Percentiles rank a stretch among this genome's conserved stretches.
These are phyloP conservation scores for Cyprinodon variegatus DNA, from an alignment of 2,113 vertebrate genomes.

Conservation along the genomic window DNA sequence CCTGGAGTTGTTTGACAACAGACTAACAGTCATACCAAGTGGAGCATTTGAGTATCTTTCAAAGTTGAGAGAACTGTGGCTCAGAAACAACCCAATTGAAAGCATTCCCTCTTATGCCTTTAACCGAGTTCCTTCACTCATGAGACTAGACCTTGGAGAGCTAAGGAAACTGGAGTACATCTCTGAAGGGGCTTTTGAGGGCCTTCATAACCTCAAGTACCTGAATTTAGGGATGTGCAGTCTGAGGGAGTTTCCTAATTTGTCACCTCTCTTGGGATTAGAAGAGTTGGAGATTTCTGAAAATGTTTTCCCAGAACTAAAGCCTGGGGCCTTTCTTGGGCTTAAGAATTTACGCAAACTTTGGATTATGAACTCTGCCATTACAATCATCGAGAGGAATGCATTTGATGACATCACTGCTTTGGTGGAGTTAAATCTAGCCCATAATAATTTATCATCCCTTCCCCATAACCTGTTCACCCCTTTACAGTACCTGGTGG, in stretches of 20 bases:
- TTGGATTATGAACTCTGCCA: slow-evolving; percentile 99
- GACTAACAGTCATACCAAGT: slow-evolving; percentile 96
- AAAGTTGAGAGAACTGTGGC: slow-evolving; percentile 95
- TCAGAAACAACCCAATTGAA: slow-evolving; percentile 97
- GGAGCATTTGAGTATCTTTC: slow-evolving; percentile 98
- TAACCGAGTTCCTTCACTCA: slow-evolving; percentile 96
- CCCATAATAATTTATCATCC: slow-evolving; percentile 97
- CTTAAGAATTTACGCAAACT: slow-evolving; percentile 93
- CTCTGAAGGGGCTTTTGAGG: slow-evolving; percentile 96
- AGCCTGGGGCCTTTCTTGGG: slow-evolving; percentile 91
- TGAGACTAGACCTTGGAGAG: slow-evolving; percentile 96
- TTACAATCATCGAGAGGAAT: slow-evolving; percentile 92
- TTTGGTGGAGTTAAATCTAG: slow-evolving; percentile 96
- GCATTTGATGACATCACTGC: slow-evolving; percentile 96
- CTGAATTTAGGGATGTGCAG: slow-evolving; percentile 98
- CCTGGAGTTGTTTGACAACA: slow-evolving; percentile 97
- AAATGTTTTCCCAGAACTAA: slow-evolving; percentile 92
- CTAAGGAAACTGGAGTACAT: slow-evolving; percentile 96
- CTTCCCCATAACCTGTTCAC: slow-evolving; percentile 97
- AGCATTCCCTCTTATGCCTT: slow-evolving; percentile 98
- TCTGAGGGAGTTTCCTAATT: slow-evolving; percentile 92
- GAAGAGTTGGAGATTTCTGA: slow-evolving; percentile 98
- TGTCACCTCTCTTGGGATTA: slow-evolving; percentile 89
- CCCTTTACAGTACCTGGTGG: slow-evolving; percentile 93
- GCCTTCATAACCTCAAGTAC: slow-evolving; percentile 96